Base-by-base conservation (phyloP, 2,888 invertebrate genomes). In the Baronia brevicornis region DNA sequence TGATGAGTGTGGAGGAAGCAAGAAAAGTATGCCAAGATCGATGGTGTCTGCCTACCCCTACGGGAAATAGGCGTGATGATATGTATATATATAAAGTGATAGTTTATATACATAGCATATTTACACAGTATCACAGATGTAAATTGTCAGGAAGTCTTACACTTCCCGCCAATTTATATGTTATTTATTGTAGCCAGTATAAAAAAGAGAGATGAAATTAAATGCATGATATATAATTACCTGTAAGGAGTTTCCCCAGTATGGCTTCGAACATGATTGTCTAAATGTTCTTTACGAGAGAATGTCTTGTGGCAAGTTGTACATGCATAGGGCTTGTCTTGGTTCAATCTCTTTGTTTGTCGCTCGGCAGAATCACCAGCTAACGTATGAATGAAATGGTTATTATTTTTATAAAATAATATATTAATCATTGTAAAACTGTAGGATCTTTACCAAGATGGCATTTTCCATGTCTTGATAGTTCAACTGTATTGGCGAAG, bases 241-340 rank as follows among this genome's bases (percentile, higher is more conserved):
- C 87, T 86, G 71, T 93, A 93, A 1, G 93, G 93, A 12, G 93
- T 93, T 72, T 93, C 93, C 28, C 93, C 93, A 28, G 93, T 93
- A 65, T 91, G 94, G 73, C 93, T 91, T 39, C 92, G 86, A 2
- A 92, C 90, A 56, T 94, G 94, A 71, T 93, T 94, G 72, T 93
- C 93, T 44, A 94, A 86, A 66, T 95, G 94, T 63, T 94, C 94
- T 67, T 94, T 94, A 33, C 94, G 87, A 5, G 93, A 93, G 73
- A 95, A 95, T 12, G 92, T 91, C 71, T 94, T 94, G 46, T 92
- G 93, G 72, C 94, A 95, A 55, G 92, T 91, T 9, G 91, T 90
- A 75, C 94, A 94, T 39, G 91, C 91, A 60, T 93, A 94, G 3
- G 93, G 94, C 64, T 93, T 94, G 67, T 94, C 94, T 38, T 92